Base-by-base conservation (phyloP, 2,888 invertebrate species). In the Drosophila neutralis region DNA sequence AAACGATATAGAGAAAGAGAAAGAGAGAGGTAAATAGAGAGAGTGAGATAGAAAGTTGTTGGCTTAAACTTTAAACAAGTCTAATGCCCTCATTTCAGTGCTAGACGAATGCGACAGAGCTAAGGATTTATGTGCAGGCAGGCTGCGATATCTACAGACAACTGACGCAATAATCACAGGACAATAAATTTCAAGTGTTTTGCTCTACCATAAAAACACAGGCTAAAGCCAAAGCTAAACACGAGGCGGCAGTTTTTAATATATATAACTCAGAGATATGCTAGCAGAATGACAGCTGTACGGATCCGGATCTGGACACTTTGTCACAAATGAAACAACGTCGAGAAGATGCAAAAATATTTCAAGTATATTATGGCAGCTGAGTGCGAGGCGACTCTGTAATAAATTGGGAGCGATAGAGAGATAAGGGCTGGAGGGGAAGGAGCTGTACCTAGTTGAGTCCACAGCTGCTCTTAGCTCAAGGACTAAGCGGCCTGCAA, bases 131-230 rank as follows among this genome's bases (percentile, higher is more conserved):
- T 80, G 71, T 63, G 59, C 60, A 58, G 60, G 27, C 76, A 62
- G 84, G 49, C 69, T 66, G 72, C 67, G 80, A 67, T 81, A 85
- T 78, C 86, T 68, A 70, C 48, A 86, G 88, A 82, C 83, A 88
- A 85, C 87, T 88, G 82, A 85, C 78, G 87, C 85, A 85, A 88
- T 85, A 88, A 85, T 85, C 85, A 82, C 78, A 83, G 73, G 51
- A 69, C 76, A 82, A 85, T 85, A 86, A 86, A 88, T 86, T 78
- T 71, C 62, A 69, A 83, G 83, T 72, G 80, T 73, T 81, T 21
- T 36, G 29, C 60, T n/a, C 13, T 24, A 6, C 40, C n/a, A 57
- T 29, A 57, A 40, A 31, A 54, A 15, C 29, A 27, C 27, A 18
- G 11, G 49, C 49, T 49, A 6, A 15, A 10, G 21, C 56, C 15